Base-by-base conservation (phyloP, 2,888 invertebrate species). In the Pammene aurita region DNA sequence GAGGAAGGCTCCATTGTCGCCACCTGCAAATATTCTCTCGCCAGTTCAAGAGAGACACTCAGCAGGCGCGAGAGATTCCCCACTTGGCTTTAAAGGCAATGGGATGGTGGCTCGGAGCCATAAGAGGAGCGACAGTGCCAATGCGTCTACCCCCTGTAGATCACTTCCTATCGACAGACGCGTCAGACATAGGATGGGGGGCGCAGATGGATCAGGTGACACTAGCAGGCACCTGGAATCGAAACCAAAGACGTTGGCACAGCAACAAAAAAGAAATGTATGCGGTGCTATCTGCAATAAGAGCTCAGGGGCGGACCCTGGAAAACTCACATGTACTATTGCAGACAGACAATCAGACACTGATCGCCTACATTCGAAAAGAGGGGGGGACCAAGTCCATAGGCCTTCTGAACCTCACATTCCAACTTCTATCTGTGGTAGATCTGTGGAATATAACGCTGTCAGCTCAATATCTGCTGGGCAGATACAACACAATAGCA, bases 331-430 rank as follows among this genome's bases (percentile, higher is more conserved):
- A 52, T 7, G 44, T 70, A 9, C 34, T 65, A 11, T n/a, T 73
- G 7, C 75, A 76, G 16, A 67, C 74, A 26, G 77, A 75, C 75
- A 75, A 73, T 44, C 57, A 57, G 18, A 71, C 77, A 5, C 58
- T 71, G 13, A 72, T 66, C 0, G 69, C 75, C 2, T n/a, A n/a
- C n/a, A 65, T 76, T 9, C 70, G 61, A 0, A 76, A 75, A 18
- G 70, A 77, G 41, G 75, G 75, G 0, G 75, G 76, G 1, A 75
- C 76, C 7, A 68, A 61, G 13, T 78, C 75, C 0, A 10, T 50
- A 26, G 38, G 50, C 0, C 69, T 76, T 0, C 46, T 72, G 1
- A 13, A 68, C 7, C 34, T 71, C 1, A 72, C 74, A 7, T 35
- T 56, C 41, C 18, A 62, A 13, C 57, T 72, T 10, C 42, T 70